Evolutionary conservation across 2,888 invertebrate species (phyloP), one percentile per base, ranked within the genome.

Genomic region (Pheosia tremula): DNA sequence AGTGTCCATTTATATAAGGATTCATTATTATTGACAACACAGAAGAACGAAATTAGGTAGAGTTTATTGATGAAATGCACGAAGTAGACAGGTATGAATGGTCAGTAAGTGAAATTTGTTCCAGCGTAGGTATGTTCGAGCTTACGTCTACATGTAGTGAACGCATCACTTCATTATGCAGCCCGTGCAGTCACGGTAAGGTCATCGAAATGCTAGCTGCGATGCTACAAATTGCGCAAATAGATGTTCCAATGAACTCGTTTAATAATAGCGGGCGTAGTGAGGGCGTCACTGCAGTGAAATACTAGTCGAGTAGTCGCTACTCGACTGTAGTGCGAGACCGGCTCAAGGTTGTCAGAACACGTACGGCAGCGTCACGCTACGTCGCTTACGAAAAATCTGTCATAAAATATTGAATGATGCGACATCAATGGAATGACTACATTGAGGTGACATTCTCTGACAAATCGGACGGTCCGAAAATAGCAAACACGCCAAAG

Each of bases 211-310:
- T 89, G 86, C 83, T 87, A 84, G 87, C 84, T 82, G 86, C 85
- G 86, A 88, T 88, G 87, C 83, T 90, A 87, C 86, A 87, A 90
- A 93, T 93, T 92, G 91, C 93, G 90, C 90, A 91, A 93, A 93
- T 92, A 92, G 93, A 93, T 90, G 91, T 91, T 93, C 93, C 93
- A 93, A 91, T 93, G 93, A 93, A 93, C 92, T 93, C 91, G 87
- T 91, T 91, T 91, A 93, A 90, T 91, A 91, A 91, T 92, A 93
- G 92, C 89, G 75, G 85, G 86, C 88, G 89, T 90, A 89, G 90
- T 84, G 91, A 87, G 84, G 90, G 88, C 89, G 89, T 87, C 87
- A 84, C 85, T 80, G 81, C 83, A 84, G 83, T 86, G 79, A 79
- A 80, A 77, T 78, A 81, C 78, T 80, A 85, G 82, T 79, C 75